Evolutionary conservation across 2,113 vertebrate species (phyloP).

Genomic region (Larimichthys polyactis): DNA sequence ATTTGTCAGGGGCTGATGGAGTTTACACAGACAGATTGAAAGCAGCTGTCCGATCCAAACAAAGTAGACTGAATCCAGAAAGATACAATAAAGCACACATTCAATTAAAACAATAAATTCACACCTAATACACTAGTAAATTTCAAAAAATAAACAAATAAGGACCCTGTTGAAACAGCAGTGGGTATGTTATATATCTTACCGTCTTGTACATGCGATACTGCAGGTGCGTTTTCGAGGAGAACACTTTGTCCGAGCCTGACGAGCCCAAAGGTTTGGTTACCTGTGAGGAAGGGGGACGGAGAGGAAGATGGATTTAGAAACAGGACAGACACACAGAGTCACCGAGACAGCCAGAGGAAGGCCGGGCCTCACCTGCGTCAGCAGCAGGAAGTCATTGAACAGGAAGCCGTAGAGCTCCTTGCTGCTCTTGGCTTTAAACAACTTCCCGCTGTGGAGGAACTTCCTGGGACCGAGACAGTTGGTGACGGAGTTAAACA

Average conservation of each 20-base stretch:
- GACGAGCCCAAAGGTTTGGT: constrained; percentile 95
- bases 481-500: constrained; percentile 99
- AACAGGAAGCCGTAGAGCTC: constrained; percentile 98
- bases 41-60: too few relatives aligned
- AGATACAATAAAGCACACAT: too few relatives aligned
- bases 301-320: not conserved
- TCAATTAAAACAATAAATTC: too few relatives aligned
- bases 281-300: constrained; percentile 76
- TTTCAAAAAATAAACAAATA: too few relatives aligned
- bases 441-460: constrained; percentile 98
- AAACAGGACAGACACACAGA: not conserved
- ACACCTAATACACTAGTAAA: too few relatives aligned
- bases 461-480: constrained; percentile 99
- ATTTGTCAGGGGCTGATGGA: too few relatives aligned
- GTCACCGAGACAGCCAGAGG: not conserved
- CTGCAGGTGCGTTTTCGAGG: constrained; percentile 96
- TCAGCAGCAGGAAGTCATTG: constrained; percentile 99
- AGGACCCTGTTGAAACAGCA: too few relatives aligned
- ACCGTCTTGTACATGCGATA: constrained; percentile 99
- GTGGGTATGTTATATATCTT: constrained; percentile 51
- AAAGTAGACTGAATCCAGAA: too few relatives aligned
- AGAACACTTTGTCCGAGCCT: constrained; percentile 95
- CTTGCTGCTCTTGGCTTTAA: constrained; percentile 99
- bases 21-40: too few relatives aligned
- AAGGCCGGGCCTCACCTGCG: constrained; percentile 84